Evolutionary conservation across 2,113 vertebrate genomes (phyloP).

Genomic region (Natator depressus): DNA sequence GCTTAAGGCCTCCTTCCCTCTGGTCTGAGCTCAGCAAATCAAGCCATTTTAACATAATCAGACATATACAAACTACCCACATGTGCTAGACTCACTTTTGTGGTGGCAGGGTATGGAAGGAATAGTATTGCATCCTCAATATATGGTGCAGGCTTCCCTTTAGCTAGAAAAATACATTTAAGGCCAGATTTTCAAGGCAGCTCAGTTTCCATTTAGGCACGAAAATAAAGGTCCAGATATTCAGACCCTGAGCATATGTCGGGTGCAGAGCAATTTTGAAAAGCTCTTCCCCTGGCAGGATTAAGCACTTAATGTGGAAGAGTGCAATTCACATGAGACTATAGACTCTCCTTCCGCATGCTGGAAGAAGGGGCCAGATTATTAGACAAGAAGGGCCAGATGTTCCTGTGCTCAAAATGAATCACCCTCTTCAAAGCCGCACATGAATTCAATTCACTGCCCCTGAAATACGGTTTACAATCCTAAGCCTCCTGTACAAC

Average conservation of each 20-base stretch:
- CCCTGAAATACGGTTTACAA: background rate
- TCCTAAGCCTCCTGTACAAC: too few species aligned
- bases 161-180: background rate
- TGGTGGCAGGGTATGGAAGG: rapidly evolving
- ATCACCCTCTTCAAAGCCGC: background rate
- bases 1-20: rapidly evolving
- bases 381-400: background rate
- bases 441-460: background rate
- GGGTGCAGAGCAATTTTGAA: background rate
- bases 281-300: background rate
- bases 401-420: background rate
- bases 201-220: background rate
- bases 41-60: background rate
- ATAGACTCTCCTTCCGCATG: too few species aligned
- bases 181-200: background rate
- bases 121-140: background rate
- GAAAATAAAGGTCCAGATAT: rapidly evolving
- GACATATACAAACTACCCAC: background rate
- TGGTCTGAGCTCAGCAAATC: background rate
- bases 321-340: background rate
- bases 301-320: background rate
- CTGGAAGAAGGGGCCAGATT: background rate
- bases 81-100: background rate
- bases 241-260: rapidly evolving
- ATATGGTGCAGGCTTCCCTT: background rate